Percentiles rank a stretch among this genome's conserved stretches.
Conservation (phyloP, 2,797 vertebrate species). For the Cirrhinus mrigala region DNA sequence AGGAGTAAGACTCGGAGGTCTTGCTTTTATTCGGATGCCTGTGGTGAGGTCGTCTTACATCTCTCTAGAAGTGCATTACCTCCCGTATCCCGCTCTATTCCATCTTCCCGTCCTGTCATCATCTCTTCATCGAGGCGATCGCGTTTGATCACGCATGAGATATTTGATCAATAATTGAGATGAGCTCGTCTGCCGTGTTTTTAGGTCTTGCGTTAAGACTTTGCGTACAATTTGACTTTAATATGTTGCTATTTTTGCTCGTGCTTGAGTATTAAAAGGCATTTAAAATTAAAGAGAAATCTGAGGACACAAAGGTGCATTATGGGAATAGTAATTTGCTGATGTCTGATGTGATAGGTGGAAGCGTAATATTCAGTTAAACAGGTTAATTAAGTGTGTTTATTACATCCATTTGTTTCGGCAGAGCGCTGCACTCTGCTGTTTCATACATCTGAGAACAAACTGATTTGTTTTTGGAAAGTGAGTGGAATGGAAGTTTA, state of each 20-base stretch:
- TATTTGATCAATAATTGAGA: conserved; percentile 29
- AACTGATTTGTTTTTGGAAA: background rate
- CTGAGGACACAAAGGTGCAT: background rate
- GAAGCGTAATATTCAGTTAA: background rate
- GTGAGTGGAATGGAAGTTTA: background rate
- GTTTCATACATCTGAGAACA: background rate
- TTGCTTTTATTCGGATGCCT: background rate
- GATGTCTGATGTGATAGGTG: background rate
- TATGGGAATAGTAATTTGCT: background rate
- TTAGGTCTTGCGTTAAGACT: conserved; percentile 10
- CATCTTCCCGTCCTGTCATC: background rate
- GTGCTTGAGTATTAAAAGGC: background rate
- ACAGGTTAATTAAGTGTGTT: conserved; percentile 1
- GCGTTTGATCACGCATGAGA: conserved; percentile 9
- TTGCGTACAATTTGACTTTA: background rate
- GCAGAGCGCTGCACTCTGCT: background rate
- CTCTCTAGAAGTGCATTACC: background rate
- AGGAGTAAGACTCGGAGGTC: background rate
- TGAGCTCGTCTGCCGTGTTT: background rate
- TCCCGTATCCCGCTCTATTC: background rate
- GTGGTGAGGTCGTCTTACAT: background rate
- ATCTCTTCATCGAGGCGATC: background rate
- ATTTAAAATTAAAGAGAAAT: background rate
- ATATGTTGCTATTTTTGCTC: conserved; percentile 22
- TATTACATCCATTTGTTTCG: conserved; percentile 6